These are phyloP conservation scores for Catharus ustulatus DNA, from an alignment of 2,797 vertebrate genomes.

Conservation along the genomic window DNA sequence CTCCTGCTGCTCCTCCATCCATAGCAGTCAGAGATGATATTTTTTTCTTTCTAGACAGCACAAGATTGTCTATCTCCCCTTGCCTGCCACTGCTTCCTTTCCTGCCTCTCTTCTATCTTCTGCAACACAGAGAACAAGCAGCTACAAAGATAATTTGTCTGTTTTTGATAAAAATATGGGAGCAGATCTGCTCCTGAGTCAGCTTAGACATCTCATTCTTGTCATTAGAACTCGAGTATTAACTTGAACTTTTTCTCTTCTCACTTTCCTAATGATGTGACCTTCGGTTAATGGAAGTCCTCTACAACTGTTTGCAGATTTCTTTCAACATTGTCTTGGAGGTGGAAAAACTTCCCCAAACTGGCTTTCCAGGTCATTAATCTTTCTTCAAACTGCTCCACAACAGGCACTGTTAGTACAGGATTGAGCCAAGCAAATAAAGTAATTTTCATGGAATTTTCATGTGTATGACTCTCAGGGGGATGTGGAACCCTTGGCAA, in stretches of 20 bases:
- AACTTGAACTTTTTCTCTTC: background rate
- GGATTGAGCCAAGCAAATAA: background rate
- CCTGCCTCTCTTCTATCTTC: background rate
- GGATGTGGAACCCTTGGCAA: background rate
- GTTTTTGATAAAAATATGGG: background rate
- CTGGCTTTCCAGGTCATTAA: background rate
- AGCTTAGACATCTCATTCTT: background rate
- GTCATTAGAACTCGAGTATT: background rate
- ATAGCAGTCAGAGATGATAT: background rate
- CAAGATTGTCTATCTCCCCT: background rate
- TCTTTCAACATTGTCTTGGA: background rate
- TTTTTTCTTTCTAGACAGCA: background rate
- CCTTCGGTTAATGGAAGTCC: background rate
- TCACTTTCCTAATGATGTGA: background rate
- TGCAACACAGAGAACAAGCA: background rate
- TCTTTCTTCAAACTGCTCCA: background rate
- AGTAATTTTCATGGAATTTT: background rate
- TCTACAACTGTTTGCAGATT: background rate
- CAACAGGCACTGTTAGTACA: background rate
- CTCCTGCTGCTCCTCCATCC: conserved; percentile 8
- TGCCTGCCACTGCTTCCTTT: background rate
- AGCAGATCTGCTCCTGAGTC: background rate
- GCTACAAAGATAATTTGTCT: background rate
- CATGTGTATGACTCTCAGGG: background rate
- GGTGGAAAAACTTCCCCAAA: background rate